Percentiles rank a stretch among this genome's conserved stretches.
phyloP scores from a whole-genome alignment of 2,797 vertebrate species.

The Euphonia xanthogaster region DNA sequence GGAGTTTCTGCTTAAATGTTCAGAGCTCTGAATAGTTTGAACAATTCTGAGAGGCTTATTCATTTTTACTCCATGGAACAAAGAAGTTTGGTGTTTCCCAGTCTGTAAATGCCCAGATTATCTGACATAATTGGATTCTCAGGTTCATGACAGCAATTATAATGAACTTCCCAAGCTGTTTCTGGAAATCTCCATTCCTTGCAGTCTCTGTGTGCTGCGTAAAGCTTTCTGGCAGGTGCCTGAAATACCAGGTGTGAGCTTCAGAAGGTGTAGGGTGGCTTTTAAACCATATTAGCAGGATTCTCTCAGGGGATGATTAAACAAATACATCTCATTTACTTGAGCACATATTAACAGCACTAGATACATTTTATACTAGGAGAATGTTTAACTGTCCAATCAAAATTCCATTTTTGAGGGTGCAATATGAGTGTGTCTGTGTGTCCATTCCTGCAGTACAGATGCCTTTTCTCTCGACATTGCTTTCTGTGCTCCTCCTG shows the following conservation, averaged over 20 bases:
- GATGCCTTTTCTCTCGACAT: background rate
- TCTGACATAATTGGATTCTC: background rate
- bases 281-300: background rate
- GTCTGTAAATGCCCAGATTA: background rate
- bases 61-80: background rate
- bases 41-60: background rate
- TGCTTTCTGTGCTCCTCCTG: background rate
- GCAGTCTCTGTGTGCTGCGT: background rate
- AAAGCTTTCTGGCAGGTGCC: background rate
- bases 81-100: background rate
- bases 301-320: background rate
- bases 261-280: background rate
- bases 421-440: background rate
- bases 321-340: background rate
- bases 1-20: background rate
- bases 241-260: background rate
- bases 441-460: background rate
- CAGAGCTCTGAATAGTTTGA: background rate
- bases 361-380: background rate
- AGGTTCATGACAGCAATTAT: background rate
- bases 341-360: background rate
- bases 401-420: background rate
- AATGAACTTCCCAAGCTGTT: background rate
- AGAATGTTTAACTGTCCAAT: background rate
- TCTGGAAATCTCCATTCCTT: background rate